Base-by-base conservation (phyloP, 2,797 vertebrate genomes). In the Poeciliopsis infans region DNA sequence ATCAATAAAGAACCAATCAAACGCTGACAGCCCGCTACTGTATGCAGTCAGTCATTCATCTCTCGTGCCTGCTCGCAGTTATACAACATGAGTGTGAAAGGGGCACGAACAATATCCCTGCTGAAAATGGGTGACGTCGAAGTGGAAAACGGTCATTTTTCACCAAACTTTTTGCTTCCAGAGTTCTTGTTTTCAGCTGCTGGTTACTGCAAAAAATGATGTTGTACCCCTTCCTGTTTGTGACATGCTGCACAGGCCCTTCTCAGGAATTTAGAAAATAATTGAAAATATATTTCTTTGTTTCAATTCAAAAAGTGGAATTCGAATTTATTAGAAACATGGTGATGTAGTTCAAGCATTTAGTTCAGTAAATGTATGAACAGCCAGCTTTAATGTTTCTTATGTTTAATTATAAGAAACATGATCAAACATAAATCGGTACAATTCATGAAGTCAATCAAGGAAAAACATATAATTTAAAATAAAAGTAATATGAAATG, bases 1-100 rank as follows among this genome's bases (percentile, higher is more conserved):
- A 95, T 96, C 96, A 94, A 95, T 96, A 96, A 94, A 93, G 94
- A 93, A 92, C 95, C 94, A 95, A 94, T 96, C 94, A 94, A 94
- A 95, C 90, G 53, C 91, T 92, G 95, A 94, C 92, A 95, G 94
- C 96, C 92, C 91, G 94, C 94, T 96, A 95, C 95, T 95, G 94
- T 93, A 93, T 90, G 90, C 91, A 93, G 93, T 93, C 92, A 93
- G 93, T 94, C 92, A 93, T 87, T 92, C 92, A 91, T 84, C 89
- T 91, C 93, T 90, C 85, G 82, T 86, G 90, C 92, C 83, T 43
- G 86, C 43, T 68, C 80, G 78, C 86, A 80, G 80, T 87, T 89
- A 89, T 66, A 92, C 88, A 86, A 84, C 90, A 87, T 18, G 47
- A 89, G 90, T 91, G 91, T 90, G 89, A 87, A 90, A 86, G 85